phyloP scores from a whole-genome alignment of 2,888 invertebrate species.

The Tethea ocularis region DNA sequence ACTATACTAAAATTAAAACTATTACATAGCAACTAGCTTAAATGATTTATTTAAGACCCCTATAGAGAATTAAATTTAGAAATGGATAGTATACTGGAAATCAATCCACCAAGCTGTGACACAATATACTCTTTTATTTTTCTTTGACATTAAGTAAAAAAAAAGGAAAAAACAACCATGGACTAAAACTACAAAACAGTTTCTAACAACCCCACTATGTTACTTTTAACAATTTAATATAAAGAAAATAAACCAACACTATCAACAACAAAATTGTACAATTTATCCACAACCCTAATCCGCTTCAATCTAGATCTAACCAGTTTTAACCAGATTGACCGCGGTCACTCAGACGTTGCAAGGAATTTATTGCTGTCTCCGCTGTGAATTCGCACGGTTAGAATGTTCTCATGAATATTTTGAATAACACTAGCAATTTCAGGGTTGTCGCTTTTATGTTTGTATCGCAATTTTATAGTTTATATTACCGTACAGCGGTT shows the following conservation, averaged over 20 bases:
- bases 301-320: conserved; percentile 9
- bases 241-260: not conserved
- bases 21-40: too few species aligned
- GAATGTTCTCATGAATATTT: conserved; percentile 34
- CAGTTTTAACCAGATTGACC: conserved; percentile 13
- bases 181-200: too few species aligned
- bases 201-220: too few species aligned
- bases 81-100: too few species aligned
- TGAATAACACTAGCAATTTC: conserved; percentile 20
- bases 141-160: too few species aligned
- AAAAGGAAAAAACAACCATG: too few species aligned
- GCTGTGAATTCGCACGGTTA: conserved; percentile 5
- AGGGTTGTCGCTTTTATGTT: conserved; percentile 12
- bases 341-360: conserved; percentile 11
- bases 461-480: not conserved
- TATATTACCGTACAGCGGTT: not conserved
- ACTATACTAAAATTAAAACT: too few species aligned
- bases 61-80: too few species aligned
- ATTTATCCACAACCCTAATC: conserved; percentile 12
- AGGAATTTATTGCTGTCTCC: conserved; percentile 7
- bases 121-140: too few species aligned
- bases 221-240: not conserved
- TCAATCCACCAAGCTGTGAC: too few species aligned
- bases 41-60: too few species aligned
- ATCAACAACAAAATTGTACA: not conserved